Evolutionary conservation across 1,140 invertebrate genomes (phyloP).

Genomic region (Trissolcus basalis): DNA sequence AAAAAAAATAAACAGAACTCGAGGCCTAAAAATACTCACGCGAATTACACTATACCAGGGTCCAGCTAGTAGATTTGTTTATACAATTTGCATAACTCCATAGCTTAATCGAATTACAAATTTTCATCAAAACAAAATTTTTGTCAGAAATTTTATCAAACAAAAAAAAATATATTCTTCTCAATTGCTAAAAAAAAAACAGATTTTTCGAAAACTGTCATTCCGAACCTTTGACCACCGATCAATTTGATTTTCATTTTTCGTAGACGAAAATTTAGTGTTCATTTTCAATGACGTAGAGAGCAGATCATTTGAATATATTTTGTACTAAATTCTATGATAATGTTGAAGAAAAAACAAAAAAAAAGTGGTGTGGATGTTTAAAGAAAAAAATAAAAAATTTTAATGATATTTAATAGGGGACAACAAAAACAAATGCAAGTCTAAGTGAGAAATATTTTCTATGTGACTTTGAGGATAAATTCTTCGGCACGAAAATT

Average conservation of each 20-base stretch:
- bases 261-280: too few species aligned
- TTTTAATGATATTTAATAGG: too few species aligned
- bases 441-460: slow-evolving; percentile 13
- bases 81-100: slow-evolving; percentile 26
- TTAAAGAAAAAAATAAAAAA: too few species aligned
- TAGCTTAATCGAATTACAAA: slow-evolving; percentile 9
- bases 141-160: not conserved
- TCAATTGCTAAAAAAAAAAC: too few species aligned
- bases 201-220: too few species aligned
- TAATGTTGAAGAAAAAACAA: slow-evolving; percentile 12
- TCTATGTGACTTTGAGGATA: slow-evolving; percentile 18
- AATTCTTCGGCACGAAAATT: too few species aligned
- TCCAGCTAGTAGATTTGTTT: slow-evolving; percentile 58
- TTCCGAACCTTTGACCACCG: not conserved
- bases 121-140: not conserved
- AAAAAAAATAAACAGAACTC: slow-evolving; percentile 36
- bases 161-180: too few species aligned
- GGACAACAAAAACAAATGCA: too few species aligned
- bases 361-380: slow-evolving; percentile 6
- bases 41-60: slow-evolving; percentile 55
- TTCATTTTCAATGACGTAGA: not conserved
- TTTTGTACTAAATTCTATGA: slow-evolving; percentile 39
- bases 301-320: slow-evolving; percentile 17
- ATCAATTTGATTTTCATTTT: not conserved
- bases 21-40: slow-evolving; percentile 45